phyloP scores from a whole-genome alignment of 2,113 vertebrate species.

The Excalfactoria chinensis region DNA sequence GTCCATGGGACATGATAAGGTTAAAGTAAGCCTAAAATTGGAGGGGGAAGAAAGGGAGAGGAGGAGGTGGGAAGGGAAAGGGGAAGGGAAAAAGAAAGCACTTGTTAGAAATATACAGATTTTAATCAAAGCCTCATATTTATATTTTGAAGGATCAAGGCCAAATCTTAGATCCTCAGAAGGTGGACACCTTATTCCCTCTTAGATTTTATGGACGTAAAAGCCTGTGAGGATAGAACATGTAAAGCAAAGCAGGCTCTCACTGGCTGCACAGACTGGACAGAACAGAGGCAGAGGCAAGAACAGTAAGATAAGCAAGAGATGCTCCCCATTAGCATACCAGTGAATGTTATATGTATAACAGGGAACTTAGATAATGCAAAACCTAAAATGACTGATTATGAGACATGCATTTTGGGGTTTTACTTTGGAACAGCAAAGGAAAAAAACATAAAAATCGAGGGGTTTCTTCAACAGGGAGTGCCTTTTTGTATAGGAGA shows the following conservation, averaged over 20 bases:
- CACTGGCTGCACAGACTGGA: rapidly evolving
- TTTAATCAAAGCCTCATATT: not conserved
- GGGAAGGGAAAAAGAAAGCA: not conserved
- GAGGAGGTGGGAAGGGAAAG: not conserved
- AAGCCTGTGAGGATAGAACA: not conserved
- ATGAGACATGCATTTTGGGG: not conserved
- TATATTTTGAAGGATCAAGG: not conserved
- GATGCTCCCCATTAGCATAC: not conserved
- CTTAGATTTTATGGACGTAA: not conserved
- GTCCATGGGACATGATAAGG: conserved; percentile 98
- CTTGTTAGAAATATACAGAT: not conserved
- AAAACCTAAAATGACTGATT: not conserved
- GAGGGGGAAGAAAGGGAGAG: not conserved
- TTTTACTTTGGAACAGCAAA: not conserved
- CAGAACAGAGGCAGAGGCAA: not conserved
- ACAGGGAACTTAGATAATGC: not conserved
- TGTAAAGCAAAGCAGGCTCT: not conserved
- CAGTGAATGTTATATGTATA: not conserved
- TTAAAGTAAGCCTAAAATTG: conserved; percentile 90
- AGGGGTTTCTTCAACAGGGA: not conserved
- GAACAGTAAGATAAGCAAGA: not conserved
- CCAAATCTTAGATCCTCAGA: not conserved
- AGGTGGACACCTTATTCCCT: not conserved
- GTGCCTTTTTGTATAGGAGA: not conserved
- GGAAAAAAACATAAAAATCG: not conserved